These are phyloP conservation scores for Boloria euphrosyne DNA, from an alignment of 2,888 invertebrate genomes.

Conservation along the genomic window DNA sequence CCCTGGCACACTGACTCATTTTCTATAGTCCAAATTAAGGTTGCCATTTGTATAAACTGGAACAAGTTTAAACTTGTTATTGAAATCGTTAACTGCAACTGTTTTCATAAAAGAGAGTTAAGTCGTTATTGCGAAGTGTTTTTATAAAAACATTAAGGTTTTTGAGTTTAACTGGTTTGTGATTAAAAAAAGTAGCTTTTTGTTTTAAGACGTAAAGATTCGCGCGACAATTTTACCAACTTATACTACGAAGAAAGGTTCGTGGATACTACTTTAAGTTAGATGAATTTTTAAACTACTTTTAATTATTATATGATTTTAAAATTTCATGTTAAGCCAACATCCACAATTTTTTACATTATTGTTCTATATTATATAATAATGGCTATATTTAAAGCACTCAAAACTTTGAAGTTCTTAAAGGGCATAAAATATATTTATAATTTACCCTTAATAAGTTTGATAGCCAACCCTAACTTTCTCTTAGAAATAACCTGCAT, in stretches of 20 bases:
- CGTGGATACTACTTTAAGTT: background rate
- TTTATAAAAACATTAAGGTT: conserved; percentile 19
- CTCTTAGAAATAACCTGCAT: conserved; percentile 33
- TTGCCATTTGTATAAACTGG: conserved; percentile 30
- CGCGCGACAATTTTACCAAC: background rate
- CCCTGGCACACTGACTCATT: conserved; percentile 67
- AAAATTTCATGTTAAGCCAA: no score
- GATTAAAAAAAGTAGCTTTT: conserved; percentile 15
- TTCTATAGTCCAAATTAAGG: conserved; percentile 41
- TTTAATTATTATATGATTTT: no score
- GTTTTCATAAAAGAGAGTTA: conserved; percentile 29
- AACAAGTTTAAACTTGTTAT: conserved; percentile 27
- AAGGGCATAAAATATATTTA: background rate
- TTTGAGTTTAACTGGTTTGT: conserved; percentile 10
- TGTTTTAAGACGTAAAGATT: conserved; percentile 1
- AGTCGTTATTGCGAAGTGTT: conserved; percentile 16
- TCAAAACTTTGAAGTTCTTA: background rate
- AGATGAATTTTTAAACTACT: background rate
- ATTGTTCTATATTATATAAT: no score
- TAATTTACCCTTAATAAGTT: background rate
- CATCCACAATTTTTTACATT: no score
- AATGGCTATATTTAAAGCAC: background rate
- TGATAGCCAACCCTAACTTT: conserved; percentile 32
- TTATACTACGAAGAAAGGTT: conserved; percentile 1
- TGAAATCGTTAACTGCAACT: conserved; percentile 26